Conservation (phyloP, 2,888 invertebrate species). For the Drosophila demipolita region DNA sequence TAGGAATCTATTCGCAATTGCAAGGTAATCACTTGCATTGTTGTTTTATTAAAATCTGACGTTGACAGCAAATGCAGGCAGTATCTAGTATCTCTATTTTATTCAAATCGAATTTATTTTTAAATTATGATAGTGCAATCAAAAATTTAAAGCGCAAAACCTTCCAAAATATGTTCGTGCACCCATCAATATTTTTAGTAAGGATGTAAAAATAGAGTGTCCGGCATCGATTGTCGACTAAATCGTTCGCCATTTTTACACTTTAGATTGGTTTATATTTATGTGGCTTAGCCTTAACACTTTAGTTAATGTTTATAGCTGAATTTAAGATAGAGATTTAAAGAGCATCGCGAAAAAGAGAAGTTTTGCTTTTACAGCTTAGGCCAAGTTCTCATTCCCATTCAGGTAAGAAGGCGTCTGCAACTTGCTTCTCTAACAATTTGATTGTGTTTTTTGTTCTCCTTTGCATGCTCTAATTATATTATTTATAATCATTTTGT, state of each 20-base stretch:
- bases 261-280: background rate
- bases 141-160: background rate
- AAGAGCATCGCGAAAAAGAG: background rate
- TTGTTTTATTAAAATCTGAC: background rate
- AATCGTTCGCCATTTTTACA: background rate
- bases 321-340: background rate
- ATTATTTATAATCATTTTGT: slow-evolving; percentile 25
- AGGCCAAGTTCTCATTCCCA: slow-evolving; percentile 1
- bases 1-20: background rate
- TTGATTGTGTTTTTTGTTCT: background rate
- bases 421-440: background rate
- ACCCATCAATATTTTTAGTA: background rate
- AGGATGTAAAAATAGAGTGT: background rate
- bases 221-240: background rate
- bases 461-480: slow-evolving; percentile 43
- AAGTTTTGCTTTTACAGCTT: background rate
- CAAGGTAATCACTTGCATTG: background rate
- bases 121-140: background rate
- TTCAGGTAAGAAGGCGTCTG: slow-evolving; percentile 8
- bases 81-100: background rate
- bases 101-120: background rate
- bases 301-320: background rate
- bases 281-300: background rate
- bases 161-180: background rate
- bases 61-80: background rate